Evolutionary conservation across 2,797 vertebrate species (phyloP), one percentile per base, ranked within the genome.

Genomic region (Limosa lapponica): DNA sequence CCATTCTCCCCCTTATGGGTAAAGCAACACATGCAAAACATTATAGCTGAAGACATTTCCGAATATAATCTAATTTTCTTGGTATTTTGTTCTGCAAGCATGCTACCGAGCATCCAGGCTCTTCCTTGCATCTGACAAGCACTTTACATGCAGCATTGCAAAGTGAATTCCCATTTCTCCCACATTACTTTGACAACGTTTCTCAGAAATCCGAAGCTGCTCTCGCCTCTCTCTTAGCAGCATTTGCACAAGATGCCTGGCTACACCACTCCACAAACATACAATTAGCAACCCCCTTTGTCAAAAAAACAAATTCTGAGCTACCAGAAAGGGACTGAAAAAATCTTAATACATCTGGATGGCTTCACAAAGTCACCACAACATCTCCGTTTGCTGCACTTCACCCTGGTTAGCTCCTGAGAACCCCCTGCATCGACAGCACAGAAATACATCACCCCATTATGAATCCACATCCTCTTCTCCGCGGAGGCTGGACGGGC

Each of bases 61-160:
- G 89, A 98, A 95, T 96, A 91, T 97, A 98, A 97, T 97, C 94
- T 89, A 95, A 97, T 98, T 98, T 97, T 94, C 91, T 84, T 97
- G 96, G 95, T 96, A 97, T 98, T 98, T 87, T 96, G 95, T 92
- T 96, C 97, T 95, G 94, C 77, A 95, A 97, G 94, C 93, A 73
- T 77, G 87, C 96, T 96, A 97, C 96, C 96, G 94, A 97, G 95
- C 89, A 86, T 87, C 83, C 96, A 95, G 92, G 89, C 96, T 98
- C 95, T 97, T 87, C 78, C 94, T 79, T 59, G 55, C 69, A 93
- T 96, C 87, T 94, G 95, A 83, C 83, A 94, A 90, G 79, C 93
- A 71, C 96, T 95, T 91, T 10, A 77, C 69, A 85, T 94, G 81
- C 93, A 83, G 64, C 73, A 55, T 6, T 70, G 89, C 57, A 54